Base-by-base conservation (phyloP, 2,113 vertebrate genomes). In the Cebus imitator region DNA sequence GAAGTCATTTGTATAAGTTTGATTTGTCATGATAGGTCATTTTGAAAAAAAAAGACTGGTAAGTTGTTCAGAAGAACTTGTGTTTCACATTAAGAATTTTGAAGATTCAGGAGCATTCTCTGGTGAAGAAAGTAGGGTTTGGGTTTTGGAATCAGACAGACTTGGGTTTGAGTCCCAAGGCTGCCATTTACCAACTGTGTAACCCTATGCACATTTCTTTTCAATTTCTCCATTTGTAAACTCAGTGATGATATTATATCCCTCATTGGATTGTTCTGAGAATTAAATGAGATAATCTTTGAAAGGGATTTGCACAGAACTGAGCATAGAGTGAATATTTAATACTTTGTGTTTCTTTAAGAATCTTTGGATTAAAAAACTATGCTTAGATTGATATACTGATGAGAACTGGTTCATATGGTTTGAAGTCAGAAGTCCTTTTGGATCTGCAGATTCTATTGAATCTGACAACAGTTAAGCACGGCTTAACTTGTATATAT, bases 1-100 rank as follows among this genome's bases (percentile, higher is more conserved):
- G 80, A 84, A 89, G 37, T 89, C 48, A 89, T 91, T 96, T 91
- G 14, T 93, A 94, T 25, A 75, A 52, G 90, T 97, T 96, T 72
- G 58, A 10, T 73, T 95, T 80, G 70, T 90, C 21, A 48, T 73
- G 83, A 64, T 70, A 57, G 20, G n/a, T 89, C 23, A 96, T 91
- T 90, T 64, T 52, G 27, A 13, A 50, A 57, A 80, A 85, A 48
- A 52, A 85, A 73, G 30, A 37, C 21, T n/a, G 68, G 8, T 37
- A 73, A 37, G 27, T 76, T 84, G 82, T 76, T 48, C 70, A 82
- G 18, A 61, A 52, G n/a, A 96, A 72, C 8, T 93, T 80, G 7
- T 9, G 30, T 93, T 91, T 95, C 32, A 79, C 20, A 30, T 8
- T 3, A 83, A 68, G 55, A 92, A 93, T 50, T 91, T 37, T 50